Base-by-base conservation (phyloP, 2,888 invertebrate species). In the Plagiodera versicolora region DNA sequence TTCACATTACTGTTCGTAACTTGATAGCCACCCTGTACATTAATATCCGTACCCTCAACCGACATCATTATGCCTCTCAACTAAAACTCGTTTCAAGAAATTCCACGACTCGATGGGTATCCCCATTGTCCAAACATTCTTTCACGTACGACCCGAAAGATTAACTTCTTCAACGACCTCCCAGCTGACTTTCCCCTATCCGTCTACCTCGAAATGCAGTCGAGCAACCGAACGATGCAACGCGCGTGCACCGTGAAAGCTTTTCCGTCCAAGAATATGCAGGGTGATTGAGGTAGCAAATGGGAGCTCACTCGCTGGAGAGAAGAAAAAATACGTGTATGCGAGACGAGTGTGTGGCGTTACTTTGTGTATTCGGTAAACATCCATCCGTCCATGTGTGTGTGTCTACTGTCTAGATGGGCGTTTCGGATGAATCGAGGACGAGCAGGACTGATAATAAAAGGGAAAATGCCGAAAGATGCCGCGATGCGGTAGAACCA, bases 321-420 rank as follows among this genome's bases (percentile, higher is more conserved):
- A 32, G 32, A 32, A 32, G 11, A 32, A 32, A 11, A 32, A 32
- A 32, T 2, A 32, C 8, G 39, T n/a, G n/a, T 28, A 51, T 6
- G 30, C 8, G 56, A 52, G 60, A 55, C 55, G 55, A 60, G 50
- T 51, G n/a, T n/a, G 48, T 48, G 49, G 49, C 52, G 52, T 52
- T 56, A 56, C 50, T 56, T 56, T 60, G 28, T 50, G 24, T 32
- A 9, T 60, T 59, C 51, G 56, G 53, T 60, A 60, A 60, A 60
- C 60, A 60, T 52, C 14, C 14, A 52, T 28, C 4, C 8, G n/a
- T n/a, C n/a, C n/a, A n/a, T n/a, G n/a, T n/a, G n/a, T 52, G 52
- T 32, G 32, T 52, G 52, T 52, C 52, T 52, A 19, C 52, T 52
- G 52, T 52, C 52, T 52, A 19, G 35, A 52, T 52, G 52, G 52